Percentiles rank a stretch among this genome's conserved stretches.
Conservation (phyloP, 1,140 invertebrate genomes). For the Cyclina sinensis region DNA sequence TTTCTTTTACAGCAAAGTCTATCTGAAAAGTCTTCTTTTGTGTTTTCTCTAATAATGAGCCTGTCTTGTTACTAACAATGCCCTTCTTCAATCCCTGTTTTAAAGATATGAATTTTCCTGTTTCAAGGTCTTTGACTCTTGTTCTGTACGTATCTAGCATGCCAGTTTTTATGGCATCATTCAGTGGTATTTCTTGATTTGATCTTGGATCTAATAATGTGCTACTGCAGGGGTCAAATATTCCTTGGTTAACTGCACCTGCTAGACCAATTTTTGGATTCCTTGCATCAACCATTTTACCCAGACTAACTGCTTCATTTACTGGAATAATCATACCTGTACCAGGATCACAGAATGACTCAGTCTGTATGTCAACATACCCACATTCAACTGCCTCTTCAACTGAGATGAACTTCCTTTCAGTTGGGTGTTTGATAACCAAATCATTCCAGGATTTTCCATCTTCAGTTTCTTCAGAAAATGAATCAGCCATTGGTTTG, state of each 20-base stretch:
- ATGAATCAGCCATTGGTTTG: conserved; percentile 61
- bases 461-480: conserved; percentile 61
- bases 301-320: conserved; percentile 92
- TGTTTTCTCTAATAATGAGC: conserved; percentile 91
- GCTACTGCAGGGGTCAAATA: conserved; percentile 77
- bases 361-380: conserved; percentile 93
- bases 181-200: conserved; percentile 71
- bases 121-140: conserved; percentile 91
- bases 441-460: conserved; percentile 90
- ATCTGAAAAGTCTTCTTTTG: conserved; percentile 93
- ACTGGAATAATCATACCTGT: conserved; percentile 91
- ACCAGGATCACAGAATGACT: conserved; percentile 91
- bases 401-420: conserved; percentile 89
- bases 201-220: conserved; percentile 76
- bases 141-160: conserved; percentile 94
- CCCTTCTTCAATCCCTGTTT: conserved; percentile 95
- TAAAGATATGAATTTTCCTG: conserved; percentile 88
- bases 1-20: conserved; percentile 91
- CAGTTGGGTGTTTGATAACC: conserved; percentile 89
- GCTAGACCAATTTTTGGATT: conserved; percentile 71
- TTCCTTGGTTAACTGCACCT: conserved; percentile 90
- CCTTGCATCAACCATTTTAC: conserved; percentile 81
- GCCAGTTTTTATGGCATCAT: conserved; percentile 89
- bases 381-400: conserved; percentile 93
- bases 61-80: conserved; percentile 93